Conservation (phyloP, 2,888 invertebrate species). For the Exocentrus adspersus region DNA sequence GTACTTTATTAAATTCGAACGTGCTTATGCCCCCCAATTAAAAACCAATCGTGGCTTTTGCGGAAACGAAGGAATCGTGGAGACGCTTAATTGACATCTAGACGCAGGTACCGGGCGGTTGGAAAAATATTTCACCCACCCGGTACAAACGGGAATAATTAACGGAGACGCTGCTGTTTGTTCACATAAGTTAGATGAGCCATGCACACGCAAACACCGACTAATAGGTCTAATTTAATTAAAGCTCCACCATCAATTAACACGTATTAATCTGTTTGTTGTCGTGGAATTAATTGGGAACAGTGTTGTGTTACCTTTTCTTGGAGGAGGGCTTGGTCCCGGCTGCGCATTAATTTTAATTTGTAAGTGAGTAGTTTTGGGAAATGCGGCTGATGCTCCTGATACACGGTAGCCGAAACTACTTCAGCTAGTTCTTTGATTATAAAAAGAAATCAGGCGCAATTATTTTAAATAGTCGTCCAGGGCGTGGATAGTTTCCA, state of each 20-base stretch:
- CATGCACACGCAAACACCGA: slow-evolving; percentile 49
- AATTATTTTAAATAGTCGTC: background rate
- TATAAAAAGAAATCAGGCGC: no score
- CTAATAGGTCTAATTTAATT: slow-evolving; percentile 59
- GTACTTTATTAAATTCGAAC: slow-evolving; percentile 38
- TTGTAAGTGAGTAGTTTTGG: slow-evolving; percentile 24
- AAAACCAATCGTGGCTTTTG: slow-evolving; percentile 42
- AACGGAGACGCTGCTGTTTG: slow-evolving; percentile 56
- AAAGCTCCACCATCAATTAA: slow-evolving; percentile 54
- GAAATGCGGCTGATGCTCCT: slow-evolving; percentile 25
- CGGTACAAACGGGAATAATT: slow-evolving; percentile 56
- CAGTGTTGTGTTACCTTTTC: slow-evolving; percentile 49
- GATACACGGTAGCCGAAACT: slow-evolving; percentile 6
- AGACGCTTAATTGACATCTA: slow-evolving; percentile 45
- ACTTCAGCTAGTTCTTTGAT: no score
- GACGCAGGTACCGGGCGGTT: slow-evolving; percentile 32
- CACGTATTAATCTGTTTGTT: slow-evolving; percentile 57
- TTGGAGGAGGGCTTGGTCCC: slow-evolving; percentile 5
- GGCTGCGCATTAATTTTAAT: slow-evolving; percentile 21
- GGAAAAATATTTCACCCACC: background rate
- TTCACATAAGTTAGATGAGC: slow-evolving; percentile 49
- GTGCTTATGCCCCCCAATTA: slow-evolving; percentile 42
- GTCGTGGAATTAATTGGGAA: slow-evolving; percentile 54
- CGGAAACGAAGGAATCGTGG: slow-evolving; percentile 41
- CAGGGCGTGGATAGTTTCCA: background rate